phyloP scores from a whole-genome alignment of 2,797 vertebrate species.

The Fistularia commersonii region DNA sequence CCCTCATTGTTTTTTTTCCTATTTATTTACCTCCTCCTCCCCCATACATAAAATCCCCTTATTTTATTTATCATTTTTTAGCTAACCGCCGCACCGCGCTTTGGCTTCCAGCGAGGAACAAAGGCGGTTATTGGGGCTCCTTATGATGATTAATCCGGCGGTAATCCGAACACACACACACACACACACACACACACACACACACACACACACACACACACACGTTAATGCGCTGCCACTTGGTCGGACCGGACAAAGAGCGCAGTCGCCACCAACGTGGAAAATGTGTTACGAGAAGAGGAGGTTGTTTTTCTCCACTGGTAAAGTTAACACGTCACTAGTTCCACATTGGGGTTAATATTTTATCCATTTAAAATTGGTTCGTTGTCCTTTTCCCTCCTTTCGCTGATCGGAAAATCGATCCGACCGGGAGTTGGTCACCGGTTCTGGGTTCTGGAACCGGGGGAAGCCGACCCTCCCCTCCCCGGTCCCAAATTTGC shows the following conservation, averaged over 20 bases:
- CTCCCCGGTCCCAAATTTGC: too few relatives aligned
- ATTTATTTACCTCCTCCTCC: too few relatives aligned
- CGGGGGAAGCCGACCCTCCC: too few relatives aligned
- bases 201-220: too few relatives aligned
- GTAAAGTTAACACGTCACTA: slow-evolving; percentile 16
- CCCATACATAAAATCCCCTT: too few relatives aligned
- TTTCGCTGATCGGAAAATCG: slow-evolving; percentile 25
- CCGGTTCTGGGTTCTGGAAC: too few relatives aligned
- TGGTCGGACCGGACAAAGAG: slow-evolving; percentile 78
- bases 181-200: too few relatives aligned
- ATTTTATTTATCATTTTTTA: not conserved
- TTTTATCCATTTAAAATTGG: slow-evolving; percentile 14
- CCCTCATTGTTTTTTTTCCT: too few relatives aligned
- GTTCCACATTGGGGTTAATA: slow-evolving; percentile 3
- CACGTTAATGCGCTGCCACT: slow-evolving; percentile 74
- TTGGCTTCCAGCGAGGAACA: slow-evolving; percentile 43
- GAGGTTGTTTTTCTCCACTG: slow-evolving; percentile 10
- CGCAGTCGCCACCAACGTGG: slow-evolving; percentile 47
- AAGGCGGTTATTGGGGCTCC: slow-evolving; percentile 66
- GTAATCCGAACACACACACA: slow-evolving; percentile 64
- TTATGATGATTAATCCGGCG: slow-evolving; percentile 71
- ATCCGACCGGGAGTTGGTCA: too few relatives aligned
- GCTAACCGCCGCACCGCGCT: slow-evolving; percentile 22
- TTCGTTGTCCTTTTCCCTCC: slow-evolving; percentile 29
- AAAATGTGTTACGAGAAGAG: slow-evolving; percentile 25